Conservation (phyloP, 2,888 invertebrate genomes). For the Amphipoea oculea region DNA sequence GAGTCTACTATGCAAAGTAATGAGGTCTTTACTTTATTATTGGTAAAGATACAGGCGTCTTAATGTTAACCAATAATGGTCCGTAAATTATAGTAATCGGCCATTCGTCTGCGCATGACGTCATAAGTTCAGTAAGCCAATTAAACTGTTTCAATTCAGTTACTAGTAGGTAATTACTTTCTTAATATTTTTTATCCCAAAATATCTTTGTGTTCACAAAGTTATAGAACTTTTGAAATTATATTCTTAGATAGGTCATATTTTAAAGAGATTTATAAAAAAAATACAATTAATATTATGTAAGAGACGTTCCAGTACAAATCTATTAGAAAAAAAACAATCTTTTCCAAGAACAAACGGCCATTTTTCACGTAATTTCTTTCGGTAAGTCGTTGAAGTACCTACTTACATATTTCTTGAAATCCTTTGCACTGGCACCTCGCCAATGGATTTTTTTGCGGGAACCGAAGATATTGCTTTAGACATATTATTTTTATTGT, state of each 20-base stretch:
- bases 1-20: no score
- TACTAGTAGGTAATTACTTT: neutral
- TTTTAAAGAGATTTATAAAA: neutral
- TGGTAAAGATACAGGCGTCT: no score
- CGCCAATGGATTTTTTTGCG: constrained; percentile 43
- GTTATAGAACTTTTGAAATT: constrained; percentile 3
- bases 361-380: constrained; percentile 46
- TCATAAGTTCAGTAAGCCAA: neutral
- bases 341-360: constrained; percentile 47
- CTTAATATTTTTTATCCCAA: neutral
- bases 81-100: neutral
- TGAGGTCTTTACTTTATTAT: no score
- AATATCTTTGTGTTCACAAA: neutral
- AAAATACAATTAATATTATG: constrained; percentile 16
- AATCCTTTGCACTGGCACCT: constrained; percentile 47
- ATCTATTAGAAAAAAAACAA: constrained; percentile 29
- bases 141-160: neutral
- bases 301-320: neutral
- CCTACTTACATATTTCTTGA: constrained; percentile 36
- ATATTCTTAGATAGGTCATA: neutral
- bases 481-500: constrained; percentile 32
- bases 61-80: neutral
- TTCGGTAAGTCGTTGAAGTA: constrained; percentile 39
- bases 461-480: constrained; percentile 26
- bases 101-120: neutral